Evolutionary conservation across 2,888 invertebrate genomes (phyloP), one percentile per base, ranked within the genome.

Genomic region (Lithophane leautieri): DNA sequence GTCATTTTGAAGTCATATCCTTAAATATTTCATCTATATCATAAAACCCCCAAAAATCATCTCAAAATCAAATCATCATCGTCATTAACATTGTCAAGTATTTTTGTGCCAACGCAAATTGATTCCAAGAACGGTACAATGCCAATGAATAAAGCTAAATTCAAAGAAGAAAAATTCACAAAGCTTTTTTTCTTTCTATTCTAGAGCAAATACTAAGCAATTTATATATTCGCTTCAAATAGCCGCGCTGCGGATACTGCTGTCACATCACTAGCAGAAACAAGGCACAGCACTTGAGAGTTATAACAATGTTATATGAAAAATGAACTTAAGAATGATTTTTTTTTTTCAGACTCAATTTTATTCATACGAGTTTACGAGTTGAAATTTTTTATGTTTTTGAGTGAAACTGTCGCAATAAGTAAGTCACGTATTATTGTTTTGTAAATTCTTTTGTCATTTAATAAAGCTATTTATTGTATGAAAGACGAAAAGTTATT

Each of bases 251-350:
- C 73, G 73, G 73, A 83, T 83, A 80, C 42, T 0, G 14, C 34
- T 68, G 70, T 77, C 75, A 76, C 88, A 78, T 78, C 88, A 40
- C 86, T 88, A 88, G 71, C 54, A n/a, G 69, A 61, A 83, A 85
- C 80, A 81, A 74, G 76, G 83, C 79, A 70, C 81, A 85, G 76
- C 83, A 86, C 87, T 87, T 85, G 81, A 85, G 80, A 87, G 86
- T 87, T 88, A 83, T 88, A 88, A 88, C 86, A 87, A 79, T 73
- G 85, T 88, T 86, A 86, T 88, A 87, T 87, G 86, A 85, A 85
- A 87, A 86, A 87, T 83, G 86, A 81, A 88, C 83, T 78, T 84
- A 82, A 80, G 83, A 87, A 86, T 83, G 81, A 73, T 50, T 73
- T 76, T 79, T 85, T 86, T 42, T 87, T 81, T 66, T 70, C 76